Evolutionary conservation across 2,113 vertebrate genomes (phyloP), one percentile per base, ranked within the genome.

Genomic region (Ranitomeya variabilis): DNA sequence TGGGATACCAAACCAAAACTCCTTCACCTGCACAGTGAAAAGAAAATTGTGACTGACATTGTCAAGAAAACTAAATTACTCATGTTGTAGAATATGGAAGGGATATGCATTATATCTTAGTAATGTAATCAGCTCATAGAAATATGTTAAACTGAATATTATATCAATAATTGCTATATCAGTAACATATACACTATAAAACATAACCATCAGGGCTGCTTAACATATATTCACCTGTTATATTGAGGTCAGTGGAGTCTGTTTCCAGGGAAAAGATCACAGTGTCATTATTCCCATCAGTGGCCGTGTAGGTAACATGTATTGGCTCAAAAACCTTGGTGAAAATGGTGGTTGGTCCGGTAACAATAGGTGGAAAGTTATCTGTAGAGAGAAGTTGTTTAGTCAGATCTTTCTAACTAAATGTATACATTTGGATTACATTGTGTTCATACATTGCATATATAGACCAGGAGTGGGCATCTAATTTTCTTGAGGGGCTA

Each of bases 281-380:
- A 0, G 64, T 9, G 18, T 90, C 89, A 78, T 90, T 80, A 23
- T 90, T 90, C 7, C 19, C 31, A 83, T 90, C 90, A 2, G 78
- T 67, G 4, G 86, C 89, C 60, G 81, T 81, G 26, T 87, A 89
- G n/a, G 64, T 23, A 7, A 90, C 55, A 2, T 77, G 84, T 16
- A 90, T 59, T 10, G 78, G 26, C 51, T 80, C 69, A 16, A 67
- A 45, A 11, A 90, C 55, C 7, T 55, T 52, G 11, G 90, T 87
- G n/a, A 18, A 18, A 45, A 90, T 79, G 21, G 45, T 80, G 54
- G 37, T 60, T 7, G 66, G 74, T 60, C 90, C 89, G 37, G 89
- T 90, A 64, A 90, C 85, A 80, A 90, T 90, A 0, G 90, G 90
- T 23, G 90, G 90, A 57, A 90, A 90, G 60, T 90, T 90, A 84